phyloP scores from a whole-genome alignment of 2,888 invertebrate genomes.

The Diarsia mendica region DNA sequence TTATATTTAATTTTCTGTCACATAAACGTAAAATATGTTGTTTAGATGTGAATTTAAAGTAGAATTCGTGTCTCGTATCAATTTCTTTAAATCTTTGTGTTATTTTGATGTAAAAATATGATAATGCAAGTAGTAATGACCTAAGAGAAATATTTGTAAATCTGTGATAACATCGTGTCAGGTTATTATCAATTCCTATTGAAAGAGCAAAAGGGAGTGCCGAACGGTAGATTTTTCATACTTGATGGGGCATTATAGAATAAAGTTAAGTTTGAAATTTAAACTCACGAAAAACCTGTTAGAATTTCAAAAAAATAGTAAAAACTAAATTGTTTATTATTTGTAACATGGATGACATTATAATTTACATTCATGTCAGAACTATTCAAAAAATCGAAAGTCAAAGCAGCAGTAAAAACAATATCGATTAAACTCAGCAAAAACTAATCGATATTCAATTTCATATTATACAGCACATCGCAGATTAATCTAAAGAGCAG shows the following conservation, averaged over 20 bases:
- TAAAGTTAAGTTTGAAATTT: not conserved
- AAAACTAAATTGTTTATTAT: not conserved
- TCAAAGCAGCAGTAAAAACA: slow-evolving; percentile 4
- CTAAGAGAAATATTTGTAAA: slow-evolving; percentile 6
- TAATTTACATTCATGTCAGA: not conserved
- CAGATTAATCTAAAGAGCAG: slow-evolving; percentile 32
- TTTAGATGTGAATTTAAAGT: slow-evolving; percentile 41
- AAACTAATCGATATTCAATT: slow-evolving; percentile 26
- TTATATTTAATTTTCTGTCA: slow-evolving; percentile 51
- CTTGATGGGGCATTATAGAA: not conserved
- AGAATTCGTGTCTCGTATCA: slow-evolving; percentile 29
- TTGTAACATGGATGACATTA: not conserved
- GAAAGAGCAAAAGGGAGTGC: not conserved
- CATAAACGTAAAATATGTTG: slow-evolving; percentile 46
- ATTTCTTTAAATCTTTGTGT: slow-evolving; percentile 30
- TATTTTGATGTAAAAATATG: slow-evolving; percentile 27
- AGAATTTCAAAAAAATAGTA: not conserved
- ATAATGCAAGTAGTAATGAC: slow-evolving; percentile 22
- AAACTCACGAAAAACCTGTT: not conserved
- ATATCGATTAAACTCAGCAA: slow-evolving; percentile 11
- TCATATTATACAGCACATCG: slow-evolving; percentile 12
- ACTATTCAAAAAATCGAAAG: slow-evolving; percentile 1
- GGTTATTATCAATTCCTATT: not conserved
- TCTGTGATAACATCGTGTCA: not conserved
- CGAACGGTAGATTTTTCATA: not conserved